phyloP scores from a whole-genome alignment of 1,140 invertebrate genomes.

The Trichomalopsis sarcophagae region DNA sequence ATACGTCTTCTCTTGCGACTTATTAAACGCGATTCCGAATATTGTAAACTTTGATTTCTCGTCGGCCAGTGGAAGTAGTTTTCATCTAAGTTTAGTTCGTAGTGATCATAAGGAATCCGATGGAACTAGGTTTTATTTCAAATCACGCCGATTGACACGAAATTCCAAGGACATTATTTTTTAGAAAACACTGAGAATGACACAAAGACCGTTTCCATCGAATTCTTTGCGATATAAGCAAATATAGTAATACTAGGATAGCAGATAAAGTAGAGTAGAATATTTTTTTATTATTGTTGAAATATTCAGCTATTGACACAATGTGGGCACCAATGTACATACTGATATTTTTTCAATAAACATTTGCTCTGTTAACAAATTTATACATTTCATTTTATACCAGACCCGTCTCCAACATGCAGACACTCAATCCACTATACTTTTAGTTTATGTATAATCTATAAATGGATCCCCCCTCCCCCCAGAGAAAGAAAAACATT shows the following conservation, averaged over 20 bases:
- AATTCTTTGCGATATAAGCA: background rate
- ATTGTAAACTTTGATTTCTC: conserved; percentile 21
- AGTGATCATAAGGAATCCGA: conserved; percentile 7
- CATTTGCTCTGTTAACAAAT: conserved; percentile 72
- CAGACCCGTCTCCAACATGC: conserved; percentile 56
- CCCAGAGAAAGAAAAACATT: background rate
- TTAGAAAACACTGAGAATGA: background rate
- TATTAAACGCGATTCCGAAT: background rate
- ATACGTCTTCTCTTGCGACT: conserved; percentile 1
- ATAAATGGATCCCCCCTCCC: background rate
- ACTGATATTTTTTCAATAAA: conserved; percentile 73
- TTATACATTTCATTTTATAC: conserved; percentile 72
- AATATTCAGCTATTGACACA: conserved; percentile 72
- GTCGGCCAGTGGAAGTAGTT: conserved; percentile 20
- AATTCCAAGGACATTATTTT: background rate
- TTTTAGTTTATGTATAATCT: background rate
- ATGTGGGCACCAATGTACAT: conserved; percentile 74
- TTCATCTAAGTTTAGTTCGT: conserved; percentile 13
- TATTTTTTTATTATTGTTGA: conserved; percentile 57
- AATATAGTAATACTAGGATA: conserved; percentile 14
- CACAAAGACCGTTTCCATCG: conserved; percentile 3
- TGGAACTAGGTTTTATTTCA: background rate
- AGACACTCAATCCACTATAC: conserved; percentile 52
- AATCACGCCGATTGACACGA: background rate
- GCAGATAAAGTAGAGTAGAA: conserved; percentile 36